Evolutionary conservation across 2,888 invertebrate genomes (phyloP).

Genomic region (Epistrophe eligans): DNA sequence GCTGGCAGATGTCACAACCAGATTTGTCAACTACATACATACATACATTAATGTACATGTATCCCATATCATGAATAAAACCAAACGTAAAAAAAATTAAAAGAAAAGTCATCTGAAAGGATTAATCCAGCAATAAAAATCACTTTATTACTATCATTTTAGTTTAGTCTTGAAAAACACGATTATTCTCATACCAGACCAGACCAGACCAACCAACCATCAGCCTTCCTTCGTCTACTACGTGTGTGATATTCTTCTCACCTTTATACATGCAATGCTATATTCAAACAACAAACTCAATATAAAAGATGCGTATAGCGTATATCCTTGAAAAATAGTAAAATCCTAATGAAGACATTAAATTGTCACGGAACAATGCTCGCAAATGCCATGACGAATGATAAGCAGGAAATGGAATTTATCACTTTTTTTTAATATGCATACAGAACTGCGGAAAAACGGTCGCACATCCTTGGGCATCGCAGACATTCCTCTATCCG

Average conservation of each 20-base stretch:
- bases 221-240: background rate
- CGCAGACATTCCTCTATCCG: constrained; percentile 26
- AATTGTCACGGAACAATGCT: constrained; percentile 77
- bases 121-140: constrained; percentile 74
- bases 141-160: constrained; percentile 72
- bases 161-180: constrained; percentile 68
- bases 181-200: constrained; percentile 58
- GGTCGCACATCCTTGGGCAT: constrained; percentile 43
- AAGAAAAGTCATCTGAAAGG: constrained; percentile 52
- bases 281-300: background rate
- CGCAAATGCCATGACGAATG: constrained; percentile 77
- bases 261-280: constrained; percentile 27
- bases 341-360: constrained; percentile 77
- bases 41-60: too few species aligned
- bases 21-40: background rate
- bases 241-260: constrained; percentile 53
- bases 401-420: constrained; percentile 76
- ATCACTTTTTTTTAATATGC: constrained; percentile 51
- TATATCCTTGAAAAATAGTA: constrained; percentile 54
- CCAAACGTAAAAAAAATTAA: background rate
- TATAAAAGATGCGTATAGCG: constrained; percentile 9
- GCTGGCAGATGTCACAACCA: constrained; percentile 46
- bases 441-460: constrained; percentile 60
- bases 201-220: background rate
- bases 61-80: constrained; percentile 25